These are phyloP conservation scores for Pipistrellus pipistrellus DNA, from an alignment of 2,797 vertebrate species.

Conservation along the genomic window DNA sequence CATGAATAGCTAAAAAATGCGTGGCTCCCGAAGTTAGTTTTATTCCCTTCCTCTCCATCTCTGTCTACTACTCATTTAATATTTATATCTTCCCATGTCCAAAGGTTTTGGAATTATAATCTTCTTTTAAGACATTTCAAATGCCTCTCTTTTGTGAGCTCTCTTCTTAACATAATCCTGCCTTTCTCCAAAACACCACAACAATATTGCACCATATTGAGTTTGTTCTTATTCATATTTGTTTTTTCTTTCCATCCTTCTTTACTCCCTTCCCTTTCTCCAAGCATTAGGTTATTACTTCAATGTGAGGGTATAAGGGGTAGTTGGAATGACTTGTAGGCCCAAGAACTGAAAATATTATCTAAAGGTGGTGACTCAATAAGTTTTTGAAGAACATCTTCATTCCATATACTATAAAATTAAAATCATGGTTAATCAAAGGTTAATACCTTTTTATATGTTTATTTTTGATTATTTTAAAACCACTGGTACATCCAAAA, in stretches of 20 bases:
- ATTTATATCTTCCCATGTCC: constrained; percentile 46
- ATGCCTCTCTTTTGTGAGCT: constrained; percentile 28
- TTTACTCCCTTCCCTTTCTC: not conserved
- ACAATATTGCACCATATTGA: not conserved
- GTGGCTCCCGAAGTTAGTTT: constrained; percentile 61
- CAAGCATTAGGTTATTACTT: constrained; percentile 19
- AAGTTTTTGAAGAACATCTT: constrained; percentile 51
- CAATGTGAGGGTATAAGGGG: not conserved
- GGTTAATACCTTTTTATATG: constrained; percentile 41
- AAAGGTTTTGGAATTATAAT: constrained; percentile 30
- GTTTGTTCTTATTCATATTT: not conserved
- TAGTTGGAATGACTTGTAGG: constrained; percentile 17
- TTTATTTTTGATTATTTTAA: constrained; percentile 59
- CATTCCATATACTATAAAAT: not conserved
- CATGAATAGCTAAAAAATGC: constrained; percentile 59
- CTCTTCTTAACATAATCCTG: constrained; percentile 12
- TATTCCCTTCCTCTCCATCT: constrained; percentile 55
- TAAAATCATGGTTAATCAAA: not conserved
- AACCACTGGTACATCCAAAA: constrained; percentile 28
- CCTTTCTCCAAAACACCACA: constrained; percentile 8
- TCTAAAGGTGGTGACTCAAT: constrained; percentile 35
- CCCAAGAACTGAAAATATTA: constrained; percentile 30
- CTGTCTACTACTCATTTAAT: constrained; percentile 62
- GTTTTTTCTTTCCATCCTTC: constrained; percentile 2
- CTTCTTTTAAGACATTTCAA: constrained; percentile 57